These are phyloP conservation scores for Acleris cristana DNA, from an alignment of 2,888 invertebrate species.

Conservation along the genomic window DNA sequence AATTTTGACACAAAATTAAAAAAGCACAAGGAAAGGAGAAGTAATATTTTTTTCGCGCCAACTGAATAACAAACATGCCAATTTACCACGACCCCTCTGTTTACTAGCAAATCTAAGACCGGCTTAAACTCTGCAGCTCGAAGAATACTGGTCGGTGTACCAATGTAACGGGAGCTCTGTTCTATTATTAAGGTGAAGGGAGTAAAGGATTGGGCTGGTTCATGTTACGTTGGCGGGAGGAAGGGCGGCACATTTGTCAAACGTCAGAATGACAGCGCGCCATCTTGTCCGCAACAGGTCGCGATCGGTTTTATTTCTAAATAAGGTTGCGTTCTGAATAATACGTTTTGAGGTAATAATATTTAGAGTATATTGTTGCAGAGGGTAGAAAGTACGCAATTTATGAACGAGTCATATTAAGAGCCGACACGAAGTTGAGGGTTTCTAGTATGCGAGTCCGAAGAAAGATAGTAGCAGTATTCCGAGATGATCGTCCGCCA, in stretches of 20 bases:
- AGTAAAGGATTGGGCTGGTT: neutral
- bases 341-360: too few relatives aligned
- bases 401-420: too few relatives aligned
- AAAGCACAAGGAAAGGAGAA: conserved; percentile 25
- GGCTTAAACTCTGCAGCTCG: neutral
- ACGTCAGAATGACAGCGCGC: conserved; percentile 46
- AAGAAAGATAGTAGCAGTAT: too few relatives aligned
- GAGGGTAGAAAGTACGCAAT: too few relatives aligned
- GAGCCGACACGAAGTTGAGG: too few relatives aligned
- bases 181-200: neutral
- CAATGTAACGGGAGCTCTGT: neutral
- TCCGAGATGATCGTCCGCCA: too few relatives aligned
- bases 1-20: conserved; percentile 36
- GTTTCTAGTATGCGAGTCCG: too few relatives aligned
- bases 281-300: conserved; percentile 45
- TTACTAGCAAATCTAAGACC: neutral
- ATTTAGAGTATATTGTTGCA: too few relatives aligned
- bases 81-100: conserved; percentile 4
- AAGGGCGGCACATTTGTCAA: conserved; percentile 43
- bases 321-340: conserved; percentile 5
- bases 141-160: neutral
- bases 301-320: conserved; percentile 23
- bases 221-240: neutral
- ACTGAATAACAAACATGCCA: conserved; percentile 29
- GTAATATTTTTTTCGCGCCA: conserved; percentile 34